Evolutionary conservation across 2,888 invertebrate species (phyloP).

Genomic region (Neoaliturus tenellus): DNA sequence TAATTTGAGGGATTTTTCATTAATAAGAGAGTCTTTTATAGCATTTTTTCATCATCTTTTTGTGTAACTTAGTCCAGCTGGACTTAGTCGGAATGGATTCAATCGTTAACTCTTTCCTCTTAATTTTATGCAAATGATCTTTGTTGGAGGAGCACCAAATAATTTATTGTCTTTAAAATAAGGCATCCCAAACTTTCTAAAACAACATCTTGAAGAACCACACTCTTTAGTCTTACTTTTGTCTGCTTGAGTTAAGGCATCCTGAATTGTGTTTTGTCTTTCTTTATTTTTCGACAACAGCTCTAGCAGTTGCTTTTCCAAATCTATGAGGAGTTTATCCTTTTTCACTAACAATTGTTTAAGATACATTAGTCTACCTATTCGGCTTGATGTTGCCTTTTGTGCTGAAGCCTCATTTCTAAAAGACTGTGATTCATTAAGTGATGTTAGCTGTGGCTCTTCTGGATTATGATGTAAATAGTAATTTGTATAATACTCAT

Average conservation of each 20-base stretch:
- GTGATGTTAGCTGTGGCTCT: background rate
- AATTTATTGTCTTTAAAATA: slow-evolving; percentile 5
- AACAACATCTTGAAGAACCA: slow-evolving; percentile 8
- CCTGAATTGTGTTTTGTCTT: background rate
- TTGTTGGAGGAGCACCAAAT: slow-evolving; percentile 1
- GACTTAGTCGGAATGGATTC: background rate
- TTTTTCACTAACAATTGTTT: background rate
- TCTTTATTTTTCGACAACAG: background rate
- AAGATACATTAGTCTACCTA: background rate
- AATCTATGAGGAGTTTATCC: background rate
- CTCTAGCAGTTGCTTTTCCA: background rate
- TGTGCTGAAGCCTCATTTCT: background rate
- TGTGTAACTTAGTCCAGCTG: slow-evolving; percentile 50
- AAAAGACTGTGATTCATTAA: background rate
- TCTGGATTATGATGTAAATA: too few species aligned
- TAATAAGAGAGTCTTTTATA: slow-evolving; percentile 45
- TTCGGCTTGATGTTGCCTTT: background rate
- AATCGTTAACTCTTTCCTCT: background rate
- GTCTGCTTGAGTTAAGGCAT: background rate
- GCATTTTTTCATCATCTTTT: slow-evolving; percentile 42
- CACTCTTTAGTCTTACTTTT: background rate
- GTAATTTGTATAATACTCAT: too few species aligned
- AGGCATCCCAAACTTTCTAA: slow-evolving; percentile 31
- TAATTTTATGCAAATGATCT: background rate
- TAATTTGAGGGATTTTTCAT: slow-evolving; percentile 26